Percentiles rank a stretch among this genome's conserved stretches.
phyloP scores from a whole-genome alignment of 2,888 invertebrate genomes.

The Aromia moschata region DNA sequence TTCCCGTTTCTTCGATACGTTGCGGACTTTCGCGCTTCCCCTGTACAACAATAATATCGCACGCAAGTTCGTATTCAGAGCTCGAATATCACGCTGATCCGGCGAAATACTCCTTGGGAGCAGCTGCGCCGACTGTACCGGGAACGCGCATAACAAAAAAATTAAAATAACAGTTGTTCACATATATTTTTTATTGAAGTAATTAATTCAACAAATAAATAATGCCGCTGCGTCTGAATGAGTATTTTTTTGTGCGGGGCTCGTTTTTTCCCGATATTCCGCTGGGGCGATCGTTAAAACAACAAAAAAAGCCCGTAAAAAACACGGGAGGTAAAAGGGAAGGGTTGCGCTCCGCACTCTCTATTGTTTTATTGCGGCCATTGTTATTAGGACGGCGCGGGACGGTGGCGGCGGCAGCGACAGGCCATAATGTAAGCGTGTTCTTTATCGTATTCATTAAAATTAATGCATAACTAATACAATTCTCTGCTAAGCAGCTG shows the following conservation, averaged over 20 bases:
- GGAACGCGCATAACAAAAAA: too few species aligned
- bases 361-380: slow-evolving; percentile 48
- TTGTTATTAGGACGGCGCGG: slow-evolving; percentile 45
- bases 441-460: slow-evolving; percentile 50
- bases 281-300: slow-evolving; percentile 35
- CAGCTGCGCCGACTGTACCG: too few species aligned
- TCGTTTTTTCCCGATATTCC: slow-evolving; percentile 6
- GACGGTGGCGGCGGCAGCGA: slow-evolving; percentile 37
- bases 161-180: slow-evolving; percentile 45
- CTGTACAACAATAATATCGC: too few species aligned
- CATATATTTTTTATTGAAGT: slow-evolving; percentile 37
- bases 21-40: too few species aligned
- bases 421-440: slow-evolving; percentile 27
- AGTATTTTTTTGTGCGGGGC: slow-evolving; percentile 29
- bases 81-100: too few species aligned
- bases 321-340: slow-evolving; percentile 37
- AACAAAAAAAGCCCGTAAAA: slow-evolving; percentile 43
- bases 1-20: too few species aligned
- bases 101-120: too few species aligned
- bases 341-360: slow-evolving; percentile 41
- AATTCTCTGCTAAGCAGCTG: slow-evolving; percentile 22
- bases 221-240: slow-evolving; percentile 37
- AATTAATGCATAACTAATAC: slow-evolving; percentile 54
- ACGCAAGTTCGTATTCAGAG: too few species aligned
- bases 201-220: slow-evolving; percentile 39